These are phyloP conservation scores for Branchinecta sandiegonensis DNA, from an alignment of 2,888 invertebrate species.

Conservation along the genomic window DNA sequence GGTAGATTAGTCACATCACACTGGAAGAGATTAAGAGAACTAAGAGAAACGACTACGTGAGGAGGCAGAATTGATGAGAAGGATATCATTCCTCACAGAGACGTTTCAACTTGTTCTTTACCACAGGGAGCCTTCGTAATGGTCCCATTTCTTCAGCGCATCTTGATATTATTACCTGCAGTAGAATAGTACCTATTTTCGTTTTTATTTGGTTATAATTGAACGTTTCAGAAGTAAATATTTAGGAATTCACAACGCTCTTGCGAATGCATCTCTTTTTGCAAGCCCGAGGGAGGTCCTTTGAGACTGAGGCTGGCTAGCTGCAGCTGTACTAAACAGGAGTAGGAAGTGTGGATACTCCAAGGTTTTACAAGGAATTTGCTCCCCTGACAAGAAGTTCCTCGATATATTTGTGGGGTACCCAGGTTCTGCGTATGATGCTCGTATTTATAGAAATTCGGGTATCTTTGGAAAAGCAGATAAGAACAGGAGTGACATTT, in stretches of 20 bases:
- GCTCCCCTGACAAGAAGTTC: too few relatives aligned
- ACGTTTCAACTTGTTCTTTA: not conserved
- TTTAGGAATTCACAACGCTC: slow-evolving; percentile 6
- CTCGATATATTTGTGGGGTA: too few relatives aligned
- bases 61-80: slow-evolving; percentile 7
- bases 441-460: too few relatives aligned
- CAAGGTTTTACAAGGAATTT: too few relatives aligned
- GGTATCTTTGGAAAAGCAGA: too few relatives aligned
- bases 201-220: slow-evolving; percentile 3
- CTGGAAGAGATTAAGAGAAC: slow-evolving; percentile 11
- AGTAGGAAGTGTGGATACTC: too few relatives aligned
- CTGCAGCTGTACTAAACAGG: not conserved
- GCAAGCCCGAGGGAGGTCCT: not conserved
- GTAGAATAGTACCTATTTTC: too few relatives aligned
- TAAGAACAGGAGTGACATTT: too few relatives aligned
- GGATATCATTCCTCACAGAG: slow-evolving; percentile 6
- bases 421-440: too few relatives aligned
- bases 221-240: not conserved
- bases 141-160: too few relatives aligned
- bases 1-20: not conserved
- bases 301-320: slow-evolving; percentile 8
- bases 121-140: too few relatives aligned
- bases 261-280: slow-evolving; percentile 2
- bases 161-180: too few relatives aligned
- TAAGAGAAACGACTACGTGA: slow-evolving; percentile 4